Evolutionary conservation across 2,888 invertebrate species (phyloP), one percentile per base, ranked within the genome.

Genomic region (Trilocha varians): DNA sequence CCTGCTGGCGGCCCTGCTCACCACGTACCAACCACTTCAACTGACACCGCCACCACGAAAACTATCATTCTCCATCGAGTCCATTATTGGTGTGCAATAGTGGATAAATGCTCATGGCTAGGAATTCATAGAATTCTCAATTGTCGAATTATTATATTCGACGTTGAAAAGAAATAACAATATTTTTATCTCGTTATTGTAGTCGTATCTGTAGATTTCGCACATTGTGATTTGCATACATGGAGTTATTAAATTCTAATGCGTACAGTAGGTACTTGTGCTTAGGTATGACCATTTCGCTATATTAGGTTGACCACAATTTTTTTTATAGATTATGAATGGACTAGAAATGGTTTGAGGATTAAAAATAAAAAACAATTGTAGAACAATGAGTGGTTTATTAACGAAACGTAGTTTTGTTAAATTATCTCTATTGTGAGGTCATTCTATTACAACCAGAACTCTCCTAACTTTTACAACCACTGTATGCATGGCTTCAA

Each of bases 1-100:
- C 55, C 65, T 84, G 2, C 63, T 84, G 6, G 83, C 84, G 1
- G 83, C 84, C 1, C 57, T 84, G 2, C 70, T 84, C 13, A 72
- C 71, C 15, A 78, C 70, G 43, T 83, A 78, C 50, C 63, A 74
- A 4, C 78, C 78, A 0, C 25, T 65, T n/a, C 73, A 73, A 0
- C 43, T 65, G 1, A 70, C 60, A 32, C 73, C 72, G 8, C 71
- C 62, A 34, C 59, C 70, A 36, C 72, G 75, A 13, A 87, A 87
- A 53, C 66, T 89, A 32, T 88, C 88, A 0, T 89, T 89, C 65
- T 91, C 91, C 9, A 90, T 91, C n/a, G 91, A 91, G 61, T 89
- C 91, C n/a, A 90, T 91, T 47, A 91, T 90, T 49, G 90, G 90
- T n/a, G 83, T 88, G 25, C 85, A 87, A 56, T 87, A 74, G 44